phyloP scores from a whole-genome alignment of 1,140 invertebrate species.

The Potamilus streckersoni region DNA sequence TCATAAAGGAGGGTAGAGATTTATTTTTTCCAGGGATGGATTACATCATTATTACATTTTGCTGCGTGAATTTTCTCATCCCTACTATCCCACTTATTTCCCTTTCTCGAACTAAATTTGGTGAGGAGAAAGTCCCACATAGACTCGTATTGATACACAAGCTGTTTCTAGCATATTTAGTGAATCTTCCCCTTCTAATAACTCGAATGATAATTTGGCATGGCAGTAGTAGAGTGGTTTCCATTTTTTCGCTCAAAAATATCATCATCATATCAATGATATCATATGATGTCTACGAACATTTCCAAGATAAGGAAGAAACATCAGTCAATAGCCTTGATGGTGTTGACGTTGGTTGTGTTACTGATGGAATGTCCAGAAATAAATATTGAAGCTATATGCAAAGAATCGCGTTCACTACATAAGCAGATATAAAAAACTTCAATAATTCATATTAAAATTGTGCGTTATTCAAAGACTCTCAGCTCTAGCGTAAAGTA shows the following conservation, averaged over 20 bases:
- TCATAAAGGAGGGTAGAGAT: conserved; percentile 54
- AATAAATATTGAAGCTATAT: too few relatives aligned
- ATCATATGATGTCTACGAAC: conserved; percentile 47
- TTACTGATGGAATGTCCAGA: too few relatives aligned
- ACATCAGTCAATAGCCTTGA: too few relatives aligned
- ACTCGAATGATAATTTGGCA: conserved; percentile 73
- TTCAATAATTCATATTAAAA: too few relatives aligned
- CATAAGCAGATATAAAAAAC: too few relatives aligned
- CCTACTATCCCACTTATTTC: conserved; percentile 72
- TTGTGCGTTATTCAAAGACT: too few relatives aligned
- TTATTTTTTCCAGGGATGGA: conserved; percentile 64
- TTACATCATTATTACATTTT: conserved; percentile 69
- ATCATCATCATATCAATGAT: conserved; percentile 66
- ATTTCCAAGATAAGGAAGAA: neutral
- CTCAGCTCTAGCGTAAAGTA: too few relatives aligned
- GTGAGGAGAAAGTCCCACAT: conserved; percentile 42
- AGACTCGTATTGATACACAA: conserved; percentile 66
- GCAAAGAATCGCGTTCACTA: too few relatives aligned
- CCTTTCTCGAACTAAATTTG: conserved; percentile 66
- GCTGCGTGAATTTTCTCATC: conserved; percentile 72
- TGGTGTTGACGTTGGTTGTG: too few relatives aligned
- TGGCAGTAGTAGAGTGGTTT: conserved; percentile 66
- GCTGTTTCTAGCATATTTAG: conserved; percentile 66
- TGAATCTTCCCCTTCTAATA: conserved; percentile 73
- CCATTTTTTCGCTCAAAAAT: conserved; percentile 75